Percentiles rank a stretch among this genome's conserved stretches.
phyloP scores from a whole-genome alignment of 2,797 vertebrate species.

The Galaxias olidus region DNA sequence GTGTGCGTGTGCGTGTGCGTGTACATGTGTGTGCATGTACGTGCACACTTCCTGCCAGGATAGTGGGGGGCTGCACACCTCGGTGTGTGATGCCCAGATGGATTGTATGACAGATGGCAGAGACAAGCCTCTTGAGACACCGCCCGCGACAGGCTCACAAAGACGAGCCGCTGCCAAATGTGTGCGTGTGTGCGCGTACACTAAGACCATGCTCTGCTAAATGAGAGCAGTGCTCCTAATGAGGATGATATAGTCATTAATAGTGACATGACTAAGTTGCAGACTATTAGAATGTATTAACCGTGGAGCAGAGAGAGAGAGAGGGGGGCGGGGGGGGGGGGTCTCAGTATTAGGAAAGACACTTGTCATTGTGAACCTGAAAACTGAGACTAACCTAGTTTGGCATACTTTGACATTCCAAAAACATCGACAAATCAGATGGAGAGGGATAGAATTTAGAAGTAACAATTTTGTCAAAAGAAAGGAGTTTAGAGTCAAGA shows the following conservation, averaged over 20 bases:
- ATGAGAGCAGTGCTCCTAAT: constrained; percentile 12
- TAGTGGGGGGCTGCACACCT: constrained; percentile 29
- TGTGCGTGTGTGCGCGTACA: constrained; percentile 9
- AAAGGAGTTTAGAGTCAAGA: no score
- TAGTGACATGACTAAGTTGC: constrained; percentile 20
- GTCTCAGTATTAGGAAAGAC: constrained; percentile 12
- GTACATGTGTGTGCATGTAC: no score
- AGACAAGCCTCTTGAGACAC: constrained; percentile 49
- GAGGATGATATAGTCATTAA: constrained; percentile 10
- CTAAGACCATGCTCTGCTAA: neutral
- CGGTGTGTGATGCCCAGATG: constrained; percentile 38
- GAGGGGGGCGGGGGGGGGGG: neutral
- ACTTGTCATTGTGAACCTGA: constrained; percentile 8
- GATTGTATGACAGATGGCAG: constrained; percentile 64
- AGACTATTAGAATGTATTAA: constrained; percentile 28
- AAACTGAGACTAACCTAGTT: no score
- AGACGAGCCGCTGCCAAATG: constrained; percentile 34
- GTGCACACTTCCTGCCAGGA: constrained; percentile 36
- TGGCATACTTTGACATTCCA: no score
- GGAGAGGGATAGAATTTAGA: no score
- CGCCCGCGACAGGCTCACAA: constrained; percentile 21
- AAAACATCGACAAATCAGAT: no score
- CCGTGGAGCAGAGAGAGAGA: constrained; percentile 5
- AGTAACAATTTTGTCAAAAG: no score
- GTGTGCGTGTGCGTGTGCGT: constrained; percentile 1